Percentiles rank a stretch among this genome's conserved stretches.
Conservation (phyloP, 1,140 invertebrate species). For the Ruditapes philippinarum region DNA sequence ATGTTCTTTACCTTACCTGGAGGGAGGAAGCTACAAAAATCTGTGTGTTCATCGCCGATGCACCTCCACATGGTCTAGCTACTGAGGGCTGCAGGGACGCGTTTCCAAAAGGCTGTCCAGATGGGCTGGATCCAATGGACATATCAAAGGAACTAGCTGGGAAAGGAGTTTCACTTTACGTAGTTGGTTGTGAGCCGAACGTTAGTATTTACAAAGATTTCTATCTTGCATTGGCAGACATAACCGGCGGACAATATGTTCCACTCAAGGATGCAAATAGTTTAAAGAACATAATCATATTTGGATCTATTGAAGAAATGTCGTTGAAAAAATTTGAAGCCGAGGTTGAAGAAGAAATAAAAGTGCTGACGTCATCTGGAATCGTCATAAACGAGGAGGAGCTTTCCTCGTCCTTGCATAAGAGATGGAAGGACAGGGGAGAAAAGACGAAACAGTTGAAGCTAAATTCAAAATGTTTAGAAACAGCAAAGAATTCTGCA, state of each 20-base stretch:
- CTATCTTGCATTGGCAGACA: constrained; percentile 75
- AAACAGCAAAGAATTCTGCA: not conserved
- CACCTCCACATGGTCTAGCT: constrained; percentile 83
- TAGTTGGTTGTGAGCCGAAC: constrained; percentile 77
- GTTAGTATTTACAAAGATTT: constrained; percentile 77
- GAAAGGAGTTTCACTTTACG: constrained; percentile 76
- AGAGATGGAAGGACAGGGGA: constrained; percentile 17
- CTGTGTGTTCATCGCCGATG: constrained; percentile 82
- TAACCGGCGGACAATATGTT: constrained; percentile 79
- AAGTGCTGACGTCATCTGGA: constrained; percentile 58
- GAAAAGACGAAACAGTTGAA: constrained; percentile 2
- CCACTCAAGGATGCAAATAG: constrained; percentile 72
- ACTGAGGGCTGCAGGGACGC: constrained; percentile 40
- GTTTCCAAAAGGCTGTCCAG: constrained; percentile 78
- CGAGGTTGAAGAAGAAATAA: constrained; percentile 78
- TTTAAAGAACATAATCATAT: constrained; percentile 79
- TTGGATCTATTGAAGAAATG: constrained; percentile 81
- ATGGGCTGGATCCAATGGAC: constrained; percentile 75
- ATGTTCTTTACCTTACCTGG: constrained; percentile 79
- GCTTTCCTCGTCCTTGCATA: constrained; percentile 60
- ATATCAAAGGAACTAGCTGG: constrained; percentile 70
- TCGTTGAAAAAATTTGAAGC: constrained; percentile 79
- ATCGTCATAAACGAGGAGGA: constrained; percentile 68
- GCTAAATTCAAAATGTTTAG: not conserved
- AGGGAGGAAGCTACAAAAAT: constrained; percentile 80